phyloP scores from a whole-genome alignment of 2,113 vertebrate genomes.

The Ceyx margarethae region DNA sequence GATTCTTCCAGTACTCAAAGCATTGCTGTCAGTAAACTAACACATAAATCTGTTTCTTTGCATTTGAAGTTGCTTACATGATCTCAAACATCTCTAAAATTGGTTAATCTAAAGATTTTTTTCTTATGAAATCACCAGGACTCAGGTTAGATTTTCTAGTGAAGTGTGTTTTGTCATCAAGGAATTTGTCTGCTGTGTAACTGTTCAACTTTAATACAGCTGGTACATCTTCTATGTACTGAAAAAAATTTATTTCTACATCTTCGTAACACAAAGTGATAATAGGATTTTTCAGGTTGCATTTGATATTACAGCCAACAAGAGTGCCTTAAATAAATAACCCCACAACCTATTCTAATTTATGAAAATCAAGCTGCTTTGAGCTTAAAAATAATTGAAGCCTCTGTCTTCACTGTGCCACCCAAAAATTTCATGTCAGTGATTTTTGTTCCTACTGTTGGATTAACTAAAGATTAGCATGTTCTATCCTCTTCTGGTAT shows the following conservation, averaged over 20 bases:
- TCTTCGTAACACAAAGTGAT: not conserved
- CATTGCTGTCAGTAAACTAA: not conserved
- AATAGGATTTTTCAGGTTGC: not conserved
- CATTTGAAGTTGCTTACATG: not conserved
- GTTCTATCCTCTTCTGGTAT: not conserved
- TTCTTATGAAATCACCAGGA: not conserved
- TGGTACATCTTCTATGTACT: not conserved
- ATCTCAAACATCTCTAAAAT: not conserved
- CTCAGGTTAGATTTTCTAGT: not conserved
- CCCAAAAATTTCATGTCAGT: fast-evolving
- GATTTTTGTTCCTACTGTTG: not conserved
- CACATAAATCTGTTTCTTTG: not conserved
- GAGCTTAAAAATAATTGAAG: not conserved
- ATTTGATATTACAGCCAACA: not conserved
- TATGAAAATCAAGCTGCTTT: not conserved
- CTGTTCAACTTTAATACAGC: not conserved
- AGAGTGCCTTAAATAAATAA: not conserved
- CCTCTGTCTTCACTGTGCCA: not conserved
- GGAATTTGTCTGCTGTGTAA: not conserved
- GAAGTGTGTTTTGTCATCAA: not conserved
- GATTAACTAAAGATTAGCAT: not conserved
- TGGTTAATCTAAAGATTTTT: not conserved
- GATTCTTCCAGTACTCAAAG: not conserved
- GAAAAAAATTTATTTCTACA: not conserved
- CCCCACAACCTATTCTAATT: not conserved